Evolutionary conservation across 2,797 vertebrate species (phyloP), one percentile per base, ranked within the genome.

Genomic region (Oreochromis mossambicus): DNA sequence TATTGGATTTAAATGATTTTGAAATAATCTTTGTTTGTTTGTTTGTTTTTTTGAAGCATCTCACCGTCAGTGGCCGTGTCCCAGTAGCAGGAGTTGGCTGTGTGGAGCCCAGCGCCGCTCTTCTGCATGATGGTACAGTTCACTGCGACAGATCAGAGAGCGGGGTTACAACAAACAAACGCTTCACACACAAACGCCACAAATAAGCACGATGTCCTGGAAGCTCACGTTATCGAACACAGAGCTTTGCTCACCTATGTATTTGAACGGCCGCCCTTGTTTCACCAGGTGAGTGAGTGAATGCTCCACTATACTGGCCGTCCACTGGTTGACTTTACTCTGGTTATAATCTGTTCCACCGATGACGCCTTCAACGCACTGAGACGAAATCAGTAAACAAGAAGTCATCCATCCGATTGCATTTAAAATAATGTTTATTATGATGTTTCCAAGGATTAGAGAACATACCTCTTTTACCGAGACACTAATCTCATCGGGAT

Each of bases 81-180:
- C 98, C 98, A 99, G 95, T 98, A 99, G 91, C 98, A 99, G 3
- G 98, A 99, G 88, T 97, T 99, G 87, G 98, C 98, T 43, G 98
- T 98, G 92, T 99, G 98, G 83, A 99, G 98, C 90, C 98, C 98
- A 58, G 98, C 98, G 2, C 97, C 97, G 50, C 97, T 98, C 94
- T 97, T 98, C 95, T 99, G 98, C 97, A 99, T 98, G 88, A 99
- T 96, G 0, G 97, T 96, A 93, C 98, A 99, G 89, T 98, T 98
- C 81, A 99, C 98, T 99, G 89, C 50, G 95, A 95, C 77, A 85
- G 11, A 87, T 48, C 77, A 86, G 6, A 87, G 9, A 38, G 2
- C 4, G 15, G 26, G 1, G 50, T 87, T 15, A 84, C 7, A 61
- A 61, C 2, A 26, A 70, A 10, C 68, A 78, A 61, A 26, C 1